Base-by-base conservation (phyloP, 2,113 vertebrate genomes). In the Recurvirostra avosetta region DNA sequence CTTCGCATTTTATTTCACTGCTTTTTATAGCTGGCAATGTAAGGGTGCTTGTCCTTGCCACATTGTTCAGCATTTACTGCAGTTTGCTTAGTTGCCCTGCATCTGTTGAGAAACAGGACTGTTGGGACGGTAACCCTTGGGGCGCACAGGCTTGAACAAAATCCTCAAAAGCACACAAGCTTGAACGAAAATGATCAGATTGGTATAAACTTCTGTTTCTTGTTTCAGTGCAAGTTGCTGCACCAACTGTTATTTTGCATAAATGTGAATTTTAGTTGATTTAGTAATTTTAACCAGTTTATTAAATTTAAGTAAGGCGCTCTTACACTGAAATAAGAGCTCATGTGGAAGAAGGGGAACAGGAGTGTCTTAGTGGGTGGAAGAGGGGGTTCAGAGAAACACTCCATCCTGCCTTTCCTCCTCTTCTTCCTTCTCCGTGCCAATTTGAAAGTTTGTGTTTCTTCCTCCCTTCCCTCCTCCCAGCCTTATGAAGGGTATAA, bases 51-150 rank as follows among this genome's bases (percentile, higher is more conserved):
- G 43, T 85, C 66, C 66, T 94, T 71, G 40, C 36, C 49, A n/a
- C 71, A 38, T 93, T 93, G 90, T 91, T 91, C 43, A 72, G 77
- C 19, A 16, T 91, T 93, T 79, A 91, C 66, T 87, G 77, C 73
- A 61, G 66, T 87, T 91, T 91, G 86, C 63, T 62, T 59, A 34
- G 67, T 81, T 92, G 73, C 70, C 56, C 32, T 67, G n/a, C 52
- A 20, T 85, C 70, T 81, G 29, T 78, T 67, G 68, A 81, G 68
- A 77, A 83, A 38, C 26, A 30, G 59, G 83, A 41, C 14, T 56
- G 43, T 41, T 41, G 66, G 36, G 52, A 62, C 43, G 49, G 70
- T 65, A 87, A 85, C 43, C 20, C 52, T 62, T 82, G 77, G 82
- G 77, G 47, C 63, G 49, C 29, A 61, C 18, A 43, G 62, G 38